Evolutionary conservation across 2,888 invertebrate species (phyloP), one percentile per base, ranked within the genome.

Genomic region (Diachrysia chrysitis): DNA sequence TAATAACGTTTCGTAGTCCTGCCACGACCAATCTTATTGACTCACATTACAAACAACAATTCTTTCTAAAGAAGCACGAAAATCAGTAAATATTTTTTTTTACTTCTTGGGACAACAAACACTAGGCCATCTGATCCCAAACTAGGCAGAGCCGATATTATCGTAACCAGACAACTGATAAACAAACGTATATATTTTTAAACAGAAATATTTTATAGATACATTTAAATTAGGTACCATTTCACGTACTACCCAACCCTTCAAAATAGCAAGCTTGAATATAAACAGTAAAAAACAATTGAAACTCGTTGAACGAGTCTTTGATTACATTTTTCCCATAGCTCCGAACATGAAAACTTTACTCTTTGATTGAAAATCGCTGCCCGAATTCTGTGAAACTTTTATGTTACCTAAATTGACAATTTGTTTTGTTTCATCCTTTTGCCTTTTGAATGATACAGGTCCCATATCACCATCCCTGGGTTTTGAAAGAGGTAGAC

Each of bases 321-420:
- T 84, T 85, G 83, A 86, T 86, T 83, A 82, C 78, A 83, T 85
- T 87, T 85, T 84, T 79, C 79, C 80, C 69, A 81, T 77, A 65
- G 62, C 69, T 75, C 71, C 72, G 73, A 21, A 51, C 19, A 51
- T 73, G 68, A 61, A 71, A 87, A 85, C 81, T 81, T 85, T 83
- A 66, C 75, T 77, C 72, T 80, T 82, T 88, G 87, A 89, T 90
- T 89, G 87, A 75, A 87, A 89, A 88, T 85, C 83, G 83, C 81
- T 87, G 79, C 58, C 70, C 74, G 73, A 62, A 78, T 79, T 81
- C 85, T 80, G 82, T 64, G 73, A 73, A 84, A 78, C 80, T 82
- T 84, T 80, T 77, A 78, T 79, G 82, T 70, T 63, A 69, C 55
- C 80, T 78, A 78, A 64, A 66, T 79, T 81, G 81, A 82, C 83